phyloP scores from a whole-genome alignment of 1,140 invertebrate genomes.

The Pygmarrhopalites habei region DNA sequence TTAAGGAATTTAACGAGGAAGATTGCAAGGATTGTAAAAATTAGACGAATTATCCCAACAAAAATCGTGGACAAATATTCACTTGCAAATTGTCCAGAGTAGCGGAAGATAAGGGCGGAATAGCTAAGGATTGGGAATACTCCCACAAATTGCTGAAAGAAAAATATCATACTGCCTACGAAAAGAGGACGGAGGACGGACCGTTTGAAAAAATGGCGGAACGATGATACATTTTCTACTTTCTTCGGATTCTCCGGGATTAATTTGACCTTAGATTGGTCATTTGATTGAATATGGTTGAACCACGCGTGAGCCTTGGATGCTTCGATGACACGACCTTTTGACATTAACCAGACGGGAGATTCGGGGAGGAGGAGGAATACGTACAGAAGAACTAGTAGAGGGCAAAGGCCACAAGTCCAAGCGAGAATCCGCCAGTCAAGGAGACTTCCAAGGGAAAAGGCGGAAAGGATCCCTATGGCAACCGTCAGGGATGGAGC shows the following conservation, averaged over 20 bases:
- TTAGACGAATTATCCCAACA: conserved; percentile 37
- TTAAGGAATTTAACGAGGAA: conserved; percentile 47
- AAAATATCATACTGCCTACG: conserved; percentile 61
- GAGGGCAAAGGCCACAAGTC: conserved; percentile 53
- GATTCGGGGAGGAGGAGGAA: conserved; percentile 61
- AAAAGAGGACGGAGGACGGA: conserved; percentile 56
- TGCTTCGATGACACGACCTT: conserved; percentile 46
- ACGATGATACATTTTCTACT: conserved; percentile 40
- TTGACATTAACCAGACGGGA: conserved; percentile 58
- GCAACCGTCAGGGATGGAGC: conserved; percentile 49
- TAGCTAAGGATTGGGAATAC: conserved; percentile 70
- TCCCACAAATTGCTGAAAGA: conserved; percentile 70
- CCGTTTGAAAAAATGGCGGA: conserved; percentile 42
- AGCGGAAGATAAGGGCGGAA: conserved; percentile 54
- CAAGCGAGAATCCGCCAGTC: conserved; percentile 48
- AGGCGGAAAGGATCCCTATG: conserved; percentile 42
- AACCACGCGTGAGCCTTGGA: conserved; percentile 44
- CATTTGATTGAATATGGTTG: conserved; percentile 42
- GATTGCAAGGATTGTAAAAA: conserved; percentile 37
- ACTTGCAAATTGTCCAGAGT: conserved; percentile 38
- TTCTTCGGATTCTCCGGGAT: conserved; percentile 45
- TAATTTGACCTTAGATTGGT: conserved; percentile 48
- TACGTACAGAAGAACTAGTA: conserved; percentile 49
- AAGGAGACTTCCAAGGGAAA: conserved; percentile 37
- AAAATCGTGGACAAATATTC: conserved; percentile 37